These are phyloP conservation scores for Paelopatides confundens DNA, from an alignment of 53 echinoderm and acorn worm species.

Conservation along the genomic window DNA sequence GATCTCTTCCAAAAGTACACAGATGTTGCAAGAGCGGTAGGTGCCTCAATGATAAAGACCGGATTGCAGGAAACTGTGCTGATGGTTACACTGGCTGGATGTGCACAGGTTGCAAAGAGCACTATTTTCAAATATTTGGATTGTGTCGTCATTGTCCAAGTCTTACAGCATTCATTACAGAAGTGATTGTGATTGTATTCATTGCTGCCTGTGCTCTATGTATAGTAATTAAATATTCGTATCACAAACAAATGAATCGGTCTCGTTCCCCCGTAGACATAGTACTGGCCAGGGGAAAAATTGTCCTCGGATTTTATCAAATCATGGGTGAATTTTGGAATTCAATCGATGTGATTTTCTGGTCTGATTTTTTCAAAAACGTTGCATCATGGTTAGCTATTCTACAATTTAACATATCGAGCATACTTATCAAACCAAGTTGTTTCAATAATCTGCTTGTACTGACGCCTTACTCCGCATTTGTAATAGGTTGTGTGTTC, in stretches of 20 bases:
- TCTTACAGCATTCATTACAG: not conserved
- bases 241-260: not conserved
- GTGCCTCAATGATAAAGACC: not conserved
- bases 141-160: conserved; percentile 36
- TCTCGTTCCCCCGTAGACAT: conserved; percentile 2
- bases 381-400: not conserved
- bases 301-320: conserved; percentile 34
- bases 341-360: not conserved
- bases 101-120: conserved; percentile 13
- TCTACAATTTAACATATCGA: not conserved
- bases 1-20: not conserved
- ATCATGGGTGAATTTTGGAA: conserved; percentile 39
- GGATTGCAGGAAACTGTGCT: not conserved
- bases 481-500: not conserved
- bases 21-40: not conserved
- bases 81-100: conserved; percentile 51
- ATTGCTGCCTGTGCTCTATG: no score
- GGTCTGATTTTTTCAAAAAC: not conserved
- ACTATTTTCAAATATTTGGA: conserved; percentile 22
- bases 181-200: not conserved
- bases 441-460: not conserved
- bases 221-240: not conserved
- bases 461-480: not conserved
- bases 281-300: not conserved
- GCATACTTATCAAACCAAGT: not conserved